Conservation (phyloP, 2,113 vertebrate genomes). For the Cromileptes altivelis region DNA sequence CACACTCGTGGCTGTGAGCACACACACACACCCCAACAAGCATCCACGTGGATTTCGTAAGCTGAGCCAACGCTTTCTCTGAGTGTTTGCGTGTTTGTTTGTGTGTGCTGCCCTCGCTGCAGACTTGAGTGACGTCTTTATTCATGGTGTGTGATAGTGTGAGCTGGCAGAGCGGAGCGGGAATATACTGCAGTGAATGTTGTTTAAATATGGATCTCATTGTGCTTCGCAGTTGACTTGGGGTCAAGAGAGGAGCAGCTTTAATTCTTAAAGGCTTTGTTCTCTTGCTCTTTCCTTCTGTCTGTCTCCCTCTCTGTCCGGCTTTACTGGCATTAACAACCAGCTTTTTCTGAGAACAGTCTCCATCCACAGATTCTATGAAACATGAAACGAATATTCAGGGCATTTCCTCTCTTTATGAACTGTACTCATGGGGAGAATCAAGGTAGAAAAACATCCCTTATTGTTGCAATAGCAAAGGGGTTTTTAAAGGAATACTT, state of each 20-base stretch:
- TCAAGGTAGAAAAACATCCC: not conserved
- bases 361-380: not conserved
- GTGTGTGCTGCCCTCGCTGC: slow-evolving; percentile 9
- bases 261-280: slow-evolving; percentile 68
- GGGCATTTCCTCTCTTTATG: not conserved
- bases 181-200: slow-evolving; percentile 37
- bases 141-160: slow-evolving; percentile 54
- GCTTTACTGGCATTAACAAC: not conserved
- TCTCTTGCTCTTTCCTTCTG: slow-evolving; percentile 20
- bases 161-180: slow-evolving; percentile 41
- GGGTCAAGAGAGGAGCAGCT: slow-evolving; percentile 57
- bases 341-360: not conserved
- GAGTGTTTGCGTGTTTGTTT: slow-evolving; percentile 54
- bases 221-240: slow-evolving; percentile 27
- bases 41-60: slow-evolving; percentile 11
- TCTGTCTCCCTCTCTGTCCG: slow-evolving; percentile 25
- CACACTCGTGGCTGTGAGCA: not conserved
- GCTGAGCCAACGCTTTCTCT: slow-evolving; percentile 2
- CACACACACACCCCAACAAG: not conserved
- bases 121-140: slow-evolving; percentile 51
- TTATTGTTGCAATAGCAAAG: not conserved
- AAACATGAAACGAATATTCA: slow-evolving; percentile 4
- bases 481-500: not conserved
- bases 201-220: slow-evolving; percentile 76
- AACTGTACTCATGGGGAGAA: not conserved